Evolutionary conservation across 2,113 vertebrate genomes (phyloP).

Genomic region (Sardina pilchardus): DNA sequence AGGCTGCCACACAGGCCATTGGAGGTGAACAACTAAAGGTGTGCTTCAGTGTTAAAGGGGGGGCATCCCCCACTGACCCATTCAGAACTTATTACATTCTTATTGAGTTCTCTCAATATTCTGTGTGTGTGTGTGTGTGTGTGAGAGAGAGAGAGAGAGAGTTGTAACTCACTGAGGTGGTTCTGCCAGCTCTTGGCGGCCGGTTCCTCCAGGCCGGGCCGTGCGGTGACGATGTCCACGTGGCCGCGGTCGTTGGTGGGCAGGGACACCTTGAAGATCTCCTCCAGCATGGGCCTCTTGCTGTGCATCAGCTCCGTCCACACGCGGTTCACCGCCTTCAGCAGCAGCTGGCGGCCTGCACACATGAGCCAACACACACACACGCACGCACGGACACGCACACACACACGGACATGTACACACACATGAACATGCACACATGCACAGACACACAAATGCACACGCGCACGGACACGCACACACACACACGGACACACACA

Average conservation of each 20-base stretch:
- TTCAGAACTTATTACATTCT: neutral
- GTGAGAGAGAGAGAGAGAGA: neutral
- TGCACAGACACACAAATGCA: neutral
- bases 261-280: constrained; percentile 91
- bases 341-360: constrained; percentile 90
- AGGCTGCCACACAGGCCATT: too few relatives aligned
- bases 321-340: constrained; percentile 96
- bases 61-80: neutral
- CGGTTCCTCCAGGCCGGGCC: constrained; percentile 88
- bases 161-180: constrained; percentile 83
- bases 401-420: neutral
- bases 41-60: too few relatives aligned
- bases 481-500: neutral
- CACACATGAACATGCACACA: neutral
- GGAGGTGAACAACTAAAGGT: too few relatives aligned
- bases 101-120: neutral
- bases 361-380: neutral
- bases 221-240: constrained; percentile 86
- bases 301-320: constrained; percentile 98
- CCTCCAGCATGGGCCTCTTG: constrained; percentile 93
- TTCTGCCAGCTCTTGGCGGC: constrained; percentile 96
- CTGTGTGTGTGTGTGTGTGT: constrained; percentile 19
- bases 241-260: constrained; percentile 93
- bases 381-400: constrained; percentile 1
- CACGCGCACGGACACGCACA: neutral